Conservation (phyloP, 2,113 vertebrate genomes). For the Tragulus kanchil region DNA sequence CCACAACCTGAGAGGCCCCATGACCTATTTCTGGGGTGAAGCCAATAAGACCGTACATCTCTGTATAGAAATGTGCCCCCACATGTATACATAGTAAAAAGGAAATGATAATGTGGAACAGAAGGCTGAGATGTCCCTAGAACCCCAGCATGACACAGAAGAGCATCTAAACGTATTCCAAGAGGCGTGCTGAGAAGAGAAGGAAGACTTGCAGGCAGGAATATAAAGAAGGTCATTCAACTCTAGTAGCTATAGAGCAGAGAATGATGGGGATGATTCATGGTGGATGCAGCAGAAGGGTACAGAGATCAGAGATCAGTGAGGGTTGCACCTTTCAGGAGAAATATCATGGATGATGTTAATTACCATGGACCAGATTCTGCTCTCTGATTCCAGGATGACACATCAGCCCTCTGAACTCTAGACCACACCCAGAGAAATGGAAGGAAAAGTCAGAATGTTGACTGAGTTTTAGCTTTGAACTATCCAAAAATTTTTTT, state of each 20-base stretch:
- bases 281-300: not conserved
- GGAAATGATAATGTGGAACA: not conserved
- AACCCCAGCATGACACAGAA: not conserved
- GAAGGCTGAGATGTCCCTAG: not conserved
- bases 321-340: not conserved
- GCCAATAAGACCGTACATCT: not conserved
- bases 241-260: not conserved
- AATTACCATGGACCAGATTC: not conserved
- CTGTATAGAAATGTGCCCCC: not conserved
- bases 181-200: not conserved
- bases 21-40: not conserved
- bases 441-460: not conserved
- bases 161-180: not conserved
- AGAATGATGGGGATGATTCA: not conserved
- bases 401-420: not conserved
- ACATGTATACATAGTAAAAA: not conserved
- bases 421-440: not conserved
- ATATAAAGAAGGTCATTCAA: not conserved
- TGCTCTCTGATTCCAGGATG: not conserved
- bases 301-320: not conserved
- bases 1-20: not conserved
- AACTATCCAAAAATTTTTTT: not conserved
- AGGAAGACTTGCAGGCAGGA: not conserved
- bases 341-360: not conserved
- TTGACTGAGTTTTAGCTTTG: not conserved